Percentiles rank a stretch among this genome's conserved stretches.
These are phyloP conservation scores for Leptinotarsa peninsularis DNA, from an alignment of 2,888 invertebrate species.

Conservation along the genomic window DNA sequence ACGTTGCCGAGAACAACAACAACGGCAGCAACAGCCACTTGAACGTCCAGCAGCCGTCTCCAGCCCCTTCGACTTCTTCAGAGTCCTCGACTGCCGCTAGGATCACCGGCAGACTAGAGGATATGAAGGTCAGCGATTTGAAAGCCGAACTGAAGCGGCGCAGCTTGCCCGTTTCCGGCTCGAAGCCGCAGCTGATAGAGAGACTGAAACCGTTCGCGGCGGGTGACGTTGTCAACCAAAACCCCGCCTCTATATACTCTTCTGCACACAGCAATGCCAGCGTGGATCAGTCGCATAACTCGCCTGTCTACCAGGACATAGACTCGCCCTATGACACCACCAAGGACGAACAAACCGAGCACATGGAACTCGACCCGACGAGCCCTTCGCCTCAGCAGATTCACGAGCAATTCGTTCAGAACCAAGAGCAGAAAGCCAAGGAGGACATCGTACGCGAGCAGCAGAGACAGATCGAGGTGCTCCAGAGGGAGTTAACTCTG, in stretches of 20 bases:
- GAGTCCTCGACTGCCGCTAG: constrained; percentile 65
- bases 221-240: constrained; percentile 47
- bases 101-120: constrained; percentile 81
- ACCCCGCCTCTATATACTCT: constrained; percentile 54
- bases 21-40: constrained; percentile 38
- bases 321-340: constrained; percentile 59
- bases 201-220: constrained; percentile 81
- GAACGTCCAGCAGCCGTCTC: constrained; percentile 56
- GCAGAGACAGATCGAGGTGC: constrained; percentile 86
- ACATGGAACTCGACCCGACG: constrained; percentile 67
- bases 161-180: constrained; percentile 94
- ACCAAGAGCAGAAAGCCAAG: constrained; percentile 51
- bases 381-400: constrained; percentile 63
- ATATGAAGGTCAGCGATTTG: constrained; percentile 96
- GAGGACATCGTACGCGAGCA: constrained; percentile 88
- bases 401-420: constrained; percentile 52
- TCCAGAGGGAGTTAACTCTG: constrained; percentile 83
- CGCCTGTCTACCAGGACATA: constrained; percentile 66
- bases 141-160: constrained; percentile 94
- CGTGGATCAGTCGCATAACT: constrained; percentile 65
- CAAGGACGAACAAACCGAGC: constrained; percentile 52
- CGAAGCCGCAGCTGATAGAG: constrained; percentile 95
- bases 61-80: constrained; percentile 64
- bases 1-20: constrained; percentile 33
- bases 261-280: constrained; percentile 58